Base-by-base conservation (phyloP, 2,797 vertebrate species). In the Sandelia bainsii region DNA sequence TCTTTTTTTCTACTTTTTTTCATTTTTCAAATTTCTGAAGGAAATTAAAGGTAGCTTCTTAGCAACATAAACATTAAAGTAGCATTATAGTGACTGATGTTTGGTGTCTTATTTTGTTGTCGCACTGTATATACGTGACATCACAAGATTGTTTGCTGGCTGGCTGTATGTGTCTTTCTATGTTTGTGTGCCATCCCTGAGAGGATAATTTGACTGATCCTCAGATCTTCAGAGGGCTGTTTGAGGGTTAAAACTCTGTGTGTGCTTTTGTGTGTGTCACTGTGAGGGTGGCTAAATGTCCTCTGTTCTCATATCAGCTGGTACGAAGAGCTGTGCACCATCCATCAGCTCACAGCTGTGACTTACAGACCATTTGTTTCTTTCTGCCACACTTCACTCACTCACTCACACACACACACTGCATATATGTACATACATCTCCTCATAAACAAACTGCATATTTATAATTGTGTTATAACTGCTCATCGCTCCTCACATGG, bases 271-370 rank as follows among this genome's bases (percentile, higher is more conserved):
- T 65, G 56, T 62, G 39, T 71, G 76, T 75, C 53, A 69, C 63
- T 50, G 59, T 25, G 27, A 37, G 37, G 10, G 27, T 71, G 68
- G 53, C 44, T 64, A n/a, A 19, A n/a, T 60, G 59, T 77, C 56
- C 71, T 82, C 62, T 77, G 73, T 60, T 76, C 74, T 77, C 67
- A 63, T 71, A 79, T 83, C 71, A 78, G 65, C 69, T 72, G 58
- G 69, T 67, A 70, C 67, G 70, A 77, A 42, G 74, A 80, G 65
- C 56, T 72, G 66, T 45, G 54, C 52, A 61, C 80, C 71, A 81
- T 88, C 61, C 76, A 90, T 91, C 87, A 84, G 69, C 79, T 84
- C 72, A 84, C 81, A 89, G 81, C 85, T 88, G 75, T 74, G 74
- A 85, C 73, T 80, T 72, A 67, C 80, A 67, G 72, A 65, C 72